phyloP scores from a whole-genome alignment of 2,113 vertebrate species.

The Rhinolophus ferrumequinum region DNA sequence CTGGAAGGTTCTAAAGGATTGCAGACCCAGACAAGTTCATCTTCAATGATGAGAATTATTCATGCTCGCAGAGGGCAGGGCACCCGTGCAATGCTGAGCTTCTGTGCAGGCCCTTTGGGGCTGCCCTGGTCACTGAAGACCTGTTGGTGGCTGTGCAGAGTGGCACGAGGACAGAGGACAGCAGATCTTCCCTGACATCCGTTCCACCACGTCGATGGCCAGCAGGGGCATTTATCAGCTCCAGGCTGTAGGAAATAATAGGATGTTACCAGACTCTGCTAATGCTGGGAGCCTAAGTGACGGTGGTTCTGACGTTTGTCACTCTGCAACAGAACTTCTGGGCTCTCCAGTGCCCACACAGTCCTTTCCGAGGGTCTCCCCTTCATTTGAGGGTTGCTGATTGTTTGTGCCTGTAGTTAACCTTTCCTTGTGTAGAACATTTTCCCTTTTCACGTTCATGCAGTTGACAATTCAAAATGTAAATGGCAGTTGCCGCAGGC shows the following conservation, averaged over 20 bases:
- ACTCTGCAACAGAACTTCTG: rapidly evolving
- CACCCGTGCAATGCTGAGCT: rapidly evolving
- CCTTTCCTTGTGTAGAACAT: rapidly evolving
- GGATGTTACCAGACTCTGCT: rapidly evolving
- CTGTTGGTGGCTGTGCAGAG: rapidly evolving
- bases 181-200: rapidly evolving
- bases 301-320: rapidly evolving
- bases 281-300: rapidly evolving
- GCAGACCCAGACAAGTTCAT: background rate
- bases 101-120: background rate
- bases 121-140: rapidly evolving
- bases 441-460: background rate
- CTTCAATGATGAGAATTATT: background rate
- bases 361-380: background rate
- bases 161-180: rapidly evolving
- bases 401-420: rapidly evolving
- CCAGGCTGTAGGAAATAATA: too few species aligned
- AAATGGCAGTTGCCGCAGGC: background rate
- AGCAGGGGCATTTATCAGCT: background rate
- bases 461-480: background rate
- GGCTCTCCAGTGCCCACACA: rapidly evolving
- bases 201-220: rapidly evolving
- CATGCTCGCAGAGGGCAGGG: background rate
- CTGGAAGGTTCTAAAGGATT: background rate
- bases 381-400: rapidly evolving